Evolutionary conservation across 2,113 vertebrate species (phyloP).

Genomic region (Spea bombifrons): DNA sequence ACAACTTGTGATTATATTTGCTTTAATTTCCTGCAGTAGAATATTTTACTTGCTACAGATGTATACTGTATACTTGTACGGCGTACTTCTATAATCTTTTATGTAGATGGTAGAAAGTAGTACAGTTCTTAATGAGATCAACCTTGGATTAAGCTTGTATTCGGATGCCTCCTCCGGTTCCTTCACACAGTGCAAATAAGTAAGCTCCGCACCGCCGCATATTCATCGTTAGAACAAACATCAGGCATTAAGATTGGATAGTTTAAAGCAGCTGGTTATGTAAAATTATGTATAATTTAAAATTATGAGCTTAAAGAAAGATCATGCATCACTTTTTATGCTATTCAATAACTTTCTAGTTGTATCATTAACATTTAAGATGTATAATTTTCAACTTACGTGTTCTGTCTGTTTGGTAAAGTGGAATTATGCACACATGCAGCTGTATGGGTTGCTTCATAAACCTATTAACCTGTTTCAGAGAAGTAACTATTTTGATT

Average conservation of each 20-base stretch:
- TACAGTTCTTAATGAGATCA: background rate
- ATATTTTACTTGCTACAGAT: no score
- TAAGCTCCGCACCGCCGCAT: background rate
- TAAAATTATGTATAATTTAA: background rate
- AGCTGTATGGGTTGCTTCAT: no score
- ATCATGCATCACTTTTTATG: background rate
- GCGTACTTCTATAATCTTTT: no score
- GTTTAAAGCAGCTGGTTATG: background rate
- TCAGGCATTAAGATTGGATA: background rate
- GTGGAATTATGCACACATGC: no score
- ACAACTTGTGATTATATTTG: no score
- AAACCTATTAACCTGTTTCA: no score
- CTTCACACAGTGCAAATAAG: conserved; percentile 16
- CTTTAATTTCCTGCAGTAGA: no score
- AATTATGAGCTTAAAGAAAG: background rate
- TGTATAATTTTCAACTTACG: background rate
- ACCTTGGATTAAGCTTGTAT: background rate
- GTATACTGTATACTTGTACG: no score
- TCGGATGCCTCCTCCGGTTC: background rate
- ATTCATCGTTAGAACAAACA: background rate
- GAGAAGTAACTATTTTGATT: no score
- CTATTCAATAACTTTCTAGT: background rate
- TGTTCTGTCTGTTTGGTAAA: background rate
- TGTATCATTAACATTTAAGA: conserved; percentile 2
- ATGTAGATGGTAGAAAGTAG: background rate